These are phyloP conservation scores for Paracanthobrama guichenoti DNA, from an alignment of 2,113 vertebrate species.

Conservation along the genomic window DNA sequence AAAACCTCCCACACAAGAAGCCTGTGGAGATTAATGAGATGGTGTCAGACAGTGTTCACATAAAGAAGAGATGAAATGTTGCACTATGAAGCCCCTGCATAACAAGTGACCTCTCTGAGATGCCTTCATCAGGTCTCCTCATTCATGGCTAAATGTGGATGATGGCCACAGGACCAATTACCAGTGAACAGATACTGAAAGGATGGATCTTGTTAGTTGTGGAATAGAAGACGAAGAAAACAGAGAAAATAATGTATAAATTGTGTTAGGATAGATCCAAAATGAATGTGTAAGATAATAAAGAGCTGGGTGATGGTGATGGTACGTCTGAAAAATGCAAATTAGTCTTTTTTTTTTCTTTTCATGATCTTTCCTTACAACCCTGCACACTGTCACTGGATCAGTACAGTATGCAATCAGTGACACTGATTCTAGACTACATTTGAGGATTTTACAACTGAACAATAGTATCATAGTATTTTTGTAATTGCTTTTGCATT, in stretches of 20 bases:
- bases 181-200: not conserved
- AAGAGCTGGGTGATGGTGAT: not conserved
- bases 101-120: not conserved
- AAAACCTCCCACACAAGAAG: not conserved
- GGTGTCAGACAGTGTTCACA: not conserved
- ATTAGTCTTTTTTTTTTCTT: not conserved
- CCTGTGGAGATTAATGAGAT: constrained; percentile 5
- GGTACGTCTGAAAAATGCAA: not conserved
- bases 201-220: not conserved
- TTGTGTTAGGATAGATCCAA: not conserved
- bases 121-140: not conserved
- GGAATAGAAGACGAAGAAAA: not conserved
- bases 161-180: not conserved
- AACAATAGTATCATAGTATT: too few species aligned
- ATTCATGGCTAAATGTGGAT: not conserved
- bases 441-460: too few species aligned
- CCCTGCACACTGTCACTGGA: too few species aligned
- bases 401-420: too few species aligned
- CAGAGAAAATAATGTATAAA: not conserved
- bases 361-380: not conserved
- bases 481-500: too few species aligned
- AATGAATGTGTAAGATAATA: not conserved
- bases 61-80: constrained; percentile 2
- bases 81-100: not conserved
- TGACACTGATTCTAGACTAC: too few species aligned